Conservation (phyloP, 2,888 invertebrate species). For the Brachyopa scutellaris region DNA sequence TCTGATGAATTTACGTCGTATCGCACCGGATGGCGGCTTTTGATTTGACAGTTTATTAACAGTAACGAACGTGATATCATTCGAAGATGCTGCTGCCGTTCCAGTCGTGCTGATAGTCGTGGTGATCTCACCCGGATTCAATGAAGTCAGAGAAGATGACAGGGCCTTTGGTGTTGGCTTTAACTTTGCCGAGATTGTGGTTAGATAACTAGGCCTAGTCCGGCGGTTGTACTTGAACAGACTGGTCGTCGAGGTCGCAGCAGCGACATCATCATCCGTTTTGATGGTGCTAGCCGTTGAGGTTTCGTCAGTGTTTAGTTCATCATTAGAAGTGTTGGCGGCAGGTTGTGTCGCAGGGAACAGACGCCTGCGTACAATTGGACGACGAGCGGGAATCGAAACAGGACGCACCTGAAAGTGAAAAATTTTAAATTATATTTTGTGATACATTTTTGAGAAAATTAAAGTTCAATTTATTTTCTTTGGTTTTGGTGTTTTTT, state of each 20-base stretch:
- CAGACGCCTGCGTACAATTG: conserved; percentile 51
- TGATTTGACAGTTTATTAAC: conserved; percentile 68
- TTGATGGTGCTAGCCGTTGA: conserved; percentile 44
- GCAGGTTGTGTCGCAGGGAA: conserved; percentile 60
- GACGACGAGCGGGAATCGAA: conserved; percentile 47
- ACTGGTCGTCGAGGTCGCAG: conserved; percentile 45
- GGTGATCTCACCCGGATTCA: conserved; percentile 67
- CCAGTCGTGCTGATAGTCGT: conserved; percentile 42
- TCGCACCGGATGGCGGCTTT: conserved; percentile 60
- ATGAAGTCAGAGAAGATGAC: conserved; percentile 47
- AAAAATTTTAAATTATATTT: background rate
- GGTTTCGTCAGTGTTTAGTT: conserved; percentile 47
- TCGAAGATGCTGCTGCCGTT: conserved; percentile 73
- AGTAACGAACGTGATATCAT: conserved; percentile 74
- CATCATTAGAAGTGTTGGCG: conserved; percentile 52
- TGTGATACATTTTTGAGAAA: background rate
- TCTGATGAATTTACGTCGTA: conserved; percentile 62
- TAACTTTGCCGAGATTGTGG: conserved; percentile 58
- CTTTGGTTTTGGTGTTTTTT: conserved; percentile 63
- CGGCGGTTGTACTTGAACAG: conserved; percentile 67
- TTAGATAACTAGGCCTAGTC: conserved; percentile 60
- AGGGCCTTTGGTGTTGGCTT: conserved; percentile 54
- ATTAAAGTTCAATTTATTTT: conserved; percentile 34
- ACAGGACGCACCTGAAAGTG: conserved; percentile 50
- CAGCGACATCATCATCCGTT: conserved; percentile 42